Base-by-base conservation (phyloP, 2,113 vertebrate genomes). In the Lynx canadensis region DNA sequence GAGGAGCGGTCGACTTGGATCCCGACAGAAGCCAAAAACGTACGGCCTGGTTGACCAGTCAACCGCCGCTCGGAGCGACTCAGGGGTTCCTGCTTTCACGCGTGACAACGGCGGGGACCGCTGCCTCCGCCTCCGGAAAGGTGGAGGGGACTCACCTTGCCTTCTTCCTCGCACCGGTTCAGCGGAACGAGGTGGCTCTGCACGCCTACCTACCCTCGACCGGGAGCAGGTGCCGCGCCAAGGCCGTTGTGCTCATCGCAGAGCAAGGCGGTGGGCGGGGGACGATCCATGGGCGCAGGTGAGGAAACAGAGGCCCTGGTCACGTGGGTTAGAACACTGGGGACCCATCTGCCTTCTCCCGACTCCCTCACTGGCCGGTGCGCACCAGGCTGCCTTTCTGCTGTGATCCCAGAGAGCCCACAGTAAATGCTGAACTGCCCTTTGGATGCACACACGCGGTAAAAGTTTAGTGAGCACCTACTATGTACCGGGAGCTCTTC, bases 301-400 rank as follows among this genome's bases (percentile, higher is more conserved):
- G 1, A 68, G 12, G n/a, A 33, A 18, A 15, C 91, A 1, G 9
- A 78, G 57, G 90, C 38, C 76, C 12, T 3, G 12, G 38, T 5
- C 31, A 25, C 21, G 0, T 7, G 31, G 21, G 13, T 5, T 1
- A 2, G 0, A 9, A 65, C 4, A 2, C n/a, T 3, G 38, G 2
- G 2, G 80, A 15, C 15, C 80, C 4, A 2, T 8, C 55, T 16
- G 57, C 12, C 71, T 14, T 31, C 68, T 50, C 33, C 81, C 10
- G 2, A 4, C 18, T 66, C 18, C 68, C 15, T 33, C 33, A 4
- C 11, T 1, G 18, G 69, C 15, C 38, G 3, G 38, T 74, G 27
- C 19, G 25, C 38, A 4, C 25, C 29, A 12, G 52, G 68, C 41
- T 29, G 5, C 41, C 50, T 31, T 33, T 33, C 48, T 27, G 45